Percentiles rank a stretch among this genome's conserved stretches.
Conservation (phyloP, 2,888 invertebrate species). For the Cyaniris semiargus region DNA sequence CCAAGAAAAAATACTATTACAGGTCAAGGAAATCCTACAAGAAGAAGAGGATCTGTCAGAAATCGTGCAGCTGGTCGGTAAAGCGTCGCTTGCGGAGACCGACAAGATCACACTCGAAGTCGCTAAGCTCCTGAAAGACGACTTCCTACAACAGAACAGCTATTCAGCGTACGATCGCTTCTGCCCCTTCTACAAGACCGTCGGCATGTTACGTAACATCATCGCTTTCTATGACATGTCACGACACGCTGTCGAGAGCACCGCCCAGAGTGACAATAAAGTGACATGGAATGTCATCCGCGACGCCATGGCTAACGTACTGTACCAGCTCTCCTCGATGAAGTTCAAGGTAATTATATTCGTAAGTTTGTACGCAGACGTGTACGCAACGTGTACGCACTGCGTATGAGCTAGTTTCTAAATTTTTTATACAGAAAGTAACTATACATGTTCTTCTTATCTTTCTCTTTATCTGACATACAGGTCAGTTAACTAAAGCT, state of each 20-base stretch:
- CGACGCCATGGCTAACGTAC: constrained; percentile 96
- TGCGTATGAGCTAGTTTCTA: background rate
- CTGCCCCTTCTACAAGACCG: constrained; percentile 99
- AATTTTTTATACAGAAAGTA: background rate
- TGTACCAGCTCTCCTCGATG: constrained; percentile 99
- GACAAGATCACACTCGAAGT: constrained; percentile 99
- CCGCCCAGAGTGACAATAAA: constrained; percentile 99
- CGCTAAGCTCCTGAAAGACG: constrained; percentile 98
- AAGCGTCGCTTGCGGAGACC: constrained; percentile 98
- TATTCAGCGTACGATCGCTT: constrained; percentile 97
- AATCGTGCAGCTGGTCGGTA: constrained; percentile 99
- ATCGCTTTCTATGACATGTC: constrained; percentile 99
- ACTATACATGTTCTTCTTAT: too few species aligned
- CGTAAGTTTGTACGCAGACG: background rate
- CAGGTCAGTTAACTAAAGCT: too few species aligned
- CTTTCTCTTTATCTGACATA: too few species aligned
- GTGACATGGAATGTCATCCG: constrained; percentile 97
- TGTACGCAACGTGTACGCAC: too few species aligned
- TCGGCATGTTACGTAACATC: constrained; percentile 99
- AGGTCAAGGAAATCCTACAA: constrained; percentile 94
- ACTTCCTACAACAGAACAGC: constrained; percentile 99
- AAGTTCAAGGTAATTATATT: constrained; percentile 93
- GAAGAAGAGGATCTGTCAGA: constrained; percentile 99
- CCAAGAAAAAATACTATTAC: too few species aligned
- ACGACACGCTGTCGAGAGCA: constrained; percentile 97